These are phyloP conservation scores for Actenoides lindsayi DNA, from an alignment of 2,113 vertebrate species.

Conservation along the genomic window DNA sequence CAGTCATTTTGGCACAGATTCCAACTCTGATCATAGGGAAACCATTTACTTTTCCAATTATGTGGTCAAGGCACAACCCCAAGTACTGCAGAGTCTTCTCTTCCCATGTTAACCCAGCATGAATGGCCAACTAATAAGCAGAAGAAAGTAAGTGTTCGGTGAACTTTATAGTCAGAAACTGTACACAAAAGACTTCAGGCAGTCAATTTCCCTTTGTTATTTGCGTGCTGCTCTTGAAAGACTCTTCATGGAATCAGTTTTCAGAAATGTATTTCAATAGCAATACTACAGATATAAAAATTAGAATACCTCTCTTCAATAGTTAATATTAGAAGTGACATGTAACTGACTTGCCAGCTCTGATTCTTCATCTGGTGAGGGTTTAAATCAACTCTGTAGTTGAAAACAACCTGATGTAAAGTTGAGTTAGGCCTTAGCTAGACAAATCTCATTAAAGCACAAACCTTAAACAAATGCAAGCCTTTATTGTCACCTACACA, in stretches of 20 bases:
- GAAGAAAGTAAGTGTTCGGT: slow-evolving; percentile 42
- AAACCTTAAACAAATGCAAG: not conserved
- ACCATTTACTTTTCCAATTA: slow-evolving; percentile 60
- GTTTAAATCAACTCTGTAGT: not conserved
- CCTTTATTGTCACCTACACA: not conserved
- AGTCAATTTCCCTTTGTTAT: slow-evolving; percentile 7
- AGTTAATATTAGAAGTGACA: not conserved
- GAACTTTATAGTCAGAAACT: slow-evolving; percentile 20
- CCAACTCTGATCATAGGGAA: slow-evolving; percentile 46
- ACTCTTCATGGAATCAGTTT: not conserved
- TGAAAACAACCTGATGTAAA: not conserved
- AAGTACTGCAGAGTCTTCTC: not conserved
- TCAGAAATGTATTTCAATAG: slow-evolving; percentile 2
- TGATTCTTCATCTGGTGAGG: not conserved
- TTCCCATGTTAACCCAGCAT: not conserved
- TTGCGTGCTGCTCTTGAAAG: not conserved
- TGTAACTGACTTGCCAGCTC: not conserved
- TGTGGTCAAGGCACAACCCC: slow-evolving; percentile 21
- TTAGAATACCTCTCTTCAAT: not conserved
- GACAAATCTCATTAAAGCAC: slow-evolving; percentile 2
- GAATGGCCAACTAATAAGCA: slow-evolving; percentile 26
- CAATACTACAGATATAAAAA: not conserved
- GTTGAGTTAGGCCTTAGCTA: not conserved
- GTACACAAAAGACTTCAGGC: not conserved
- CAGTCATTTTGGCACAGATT: slow-evolving; percentile 45